Conservation (phyloP, 2,113 vertebrate genomes). For the Pedetes capensis region DNA sequence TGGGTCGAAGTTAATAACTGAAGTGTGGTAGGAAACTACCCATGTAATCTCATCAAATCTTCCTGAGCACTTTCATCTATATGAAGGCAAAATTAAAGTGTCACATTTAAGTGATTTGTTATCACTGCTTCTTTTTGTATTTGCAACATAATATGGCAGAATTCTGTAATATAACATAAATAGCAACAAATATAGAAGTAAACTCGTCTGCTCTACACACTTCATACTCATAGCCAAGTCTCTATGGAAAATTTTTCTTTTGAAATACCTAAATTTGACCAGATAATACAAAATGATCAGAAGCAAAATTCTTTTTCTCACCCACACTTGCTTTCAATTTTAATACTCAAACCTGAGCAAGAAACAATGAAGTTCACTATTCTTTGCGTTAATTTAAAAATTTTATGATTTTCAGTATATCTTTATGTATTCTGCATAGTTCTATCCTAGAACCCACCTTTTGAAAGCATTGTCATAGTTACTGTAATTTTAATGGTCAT, state of each 20-base stretch:
- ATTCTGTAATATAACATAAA: background rate
- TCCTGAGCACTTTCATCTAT: background rate
- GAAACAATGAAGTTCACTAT: background rate
- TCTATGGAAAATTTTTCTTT: background rate
- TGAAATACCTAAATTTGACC: background rate
- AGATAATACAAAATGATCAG: background rate
- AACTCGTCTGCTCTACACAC: background rate
- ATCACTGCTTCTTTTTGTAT: slow-evolving; percentile 28
- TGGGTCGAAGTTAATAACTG: slow-evolving; percentile 2
- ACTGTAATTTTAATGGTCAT: background rate
- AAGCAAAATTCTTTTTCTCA: background rate
- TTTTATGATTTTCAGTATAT: background rate
- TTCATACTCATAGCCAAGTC: background rate
- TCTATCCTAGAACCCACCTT: background rate
- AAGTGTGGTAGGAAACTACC: background rate
- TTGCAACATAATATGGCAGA: background rate
- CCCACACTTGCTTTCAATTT: background rate
- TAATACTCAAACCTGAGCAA: background rate
- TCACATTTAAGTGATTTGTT: slow-evolving; percentile 12
- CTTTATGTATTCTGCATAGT: background rate
- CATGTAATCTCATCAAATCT: slow-evolving; percentile 38
- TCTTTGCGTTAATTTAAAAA: background rate
- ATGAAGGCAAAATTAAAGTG: slow-evolving; percentile 32
- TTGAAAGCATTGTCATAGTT: background rate
- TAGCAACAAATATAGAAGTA: background rate